Percentiles rank a stretch among this genome's conserved stretches.
These are phyloP conservation scores for Zaprionus capensis DNA, from an alignment of 1,140 invertebrate genomes.

Conservation along the genomic window DNA sequence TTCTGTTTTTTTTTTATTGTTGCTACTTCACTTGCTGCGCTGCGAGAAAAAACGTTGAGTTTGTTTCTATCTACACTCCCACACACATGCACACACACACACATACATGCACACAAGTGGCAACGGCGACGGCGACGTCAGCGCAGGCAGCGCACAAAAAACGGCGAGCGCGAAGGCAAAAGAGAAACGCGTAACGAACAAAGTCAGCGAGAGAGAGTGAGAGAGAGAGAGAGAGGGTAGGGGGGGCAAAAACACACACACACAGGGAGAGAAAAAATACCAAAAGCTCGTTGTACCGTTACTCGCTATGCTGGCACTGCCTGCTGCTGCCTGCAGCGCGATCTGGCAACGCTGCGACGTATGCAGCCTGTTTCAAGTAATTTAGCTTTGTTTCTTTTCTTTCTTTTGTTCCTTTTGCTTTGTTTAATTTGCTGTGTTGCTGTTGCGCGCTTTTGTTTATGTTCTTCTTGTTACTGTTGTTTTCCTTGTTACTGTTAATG, in stretches of 20 bases:
- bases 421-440: neutral
- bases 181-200: constrained; percentile 16
- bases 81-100: neutral
- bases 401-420: neutral
- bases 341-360: constrained; percentile 55
- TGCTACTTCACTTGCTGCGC: constrained; percentile 9
- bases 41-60: neutral
- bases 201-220: neutral
- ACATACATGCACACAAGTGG: constrained; percentile 8
- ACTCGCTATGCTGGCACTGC: constrained; percentile 46
- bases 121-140: constrained; percentile 27
- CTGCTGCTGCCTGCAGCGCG: constrained; percentile 8
- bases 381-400: constrained; percentile 1
- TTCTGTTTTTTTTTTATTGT: constrained; percentile 4
- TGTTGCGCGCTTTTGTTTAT: neutral
- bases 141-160: constrained; percentile 29
- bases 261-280: constrained; percentile 1
- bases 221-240: neutral
- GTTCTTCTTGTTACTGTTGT: neutral
- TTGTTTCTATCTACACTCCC: constrained; percentile 47
- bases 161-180: constrained; percentile 34
- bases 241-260: neutral
- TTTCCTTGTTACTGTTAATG: constrained; percentile 2
- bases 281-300: constrained; percentile 43
- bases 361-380: neutral